Evolutionary conservation across 2,113 vertebrate species (phyloP).

Genomic region (Erythrolamprus reginae): DNA sequence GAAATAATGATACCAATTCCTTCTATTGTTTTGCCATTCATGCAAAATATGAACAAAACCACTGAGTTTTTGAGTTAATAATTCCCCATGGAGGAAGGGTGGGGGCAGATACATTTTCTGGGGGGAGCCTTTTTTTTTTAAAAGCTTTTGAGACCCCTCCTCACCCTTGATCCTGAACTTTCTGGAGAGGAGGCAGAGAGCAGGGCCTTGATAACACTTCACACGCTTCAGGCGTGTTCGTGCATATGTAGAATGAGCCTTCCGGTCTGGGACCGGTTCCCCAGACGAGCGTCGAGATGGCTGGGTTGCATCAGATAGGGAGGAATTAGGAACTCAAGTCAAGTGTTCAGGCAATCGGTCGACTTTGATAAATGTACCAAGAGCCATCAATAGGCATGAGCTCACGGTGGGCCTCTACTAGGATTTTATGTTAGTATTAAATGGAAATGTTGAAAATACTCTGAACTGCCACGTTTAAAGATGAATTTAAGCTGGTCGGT

Average conservation of each 20-base stretch:
- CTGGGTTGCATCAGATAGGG: neutral
- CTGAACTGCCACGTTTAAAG: neutral
- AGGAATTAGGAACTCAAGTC: neutral
- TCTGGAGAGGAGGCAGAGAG: neutral
- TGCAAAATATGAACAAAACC: neutral
- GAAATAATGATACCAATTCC: too few relatives aligned
- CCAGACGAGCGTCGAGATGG: neutral
- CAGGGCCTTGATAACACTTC: neutral
- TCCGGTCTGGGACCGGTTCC: neutral
- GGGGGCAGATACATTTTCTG: neutral
- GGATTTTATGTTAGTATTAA: neutral
- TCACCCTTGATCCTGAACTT: neutral
- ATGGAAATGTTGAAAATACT: neutral
- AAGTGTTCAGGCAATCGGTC: neutral
- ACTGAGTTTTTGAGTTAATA: neutral
- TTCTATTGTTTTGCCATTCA: too few relatives aligned
- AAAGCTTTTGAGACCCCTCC: neutral
- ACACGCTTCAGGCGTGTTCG: neutral
- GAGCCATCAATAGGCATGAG: accelerated
- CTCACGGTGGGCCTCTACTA: neutral
- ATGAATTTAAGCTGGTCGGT: neutral
- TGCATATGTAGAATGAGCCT: neutral
- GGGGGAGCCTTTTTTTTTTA: neutral
- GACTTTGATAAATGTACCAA: neutral
- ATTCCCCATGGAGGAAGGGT: neutral